phyloP scores from a whole-genome alignment of 2,888 invertebrate species.

The Arrhopalites spinosus region DNA sequence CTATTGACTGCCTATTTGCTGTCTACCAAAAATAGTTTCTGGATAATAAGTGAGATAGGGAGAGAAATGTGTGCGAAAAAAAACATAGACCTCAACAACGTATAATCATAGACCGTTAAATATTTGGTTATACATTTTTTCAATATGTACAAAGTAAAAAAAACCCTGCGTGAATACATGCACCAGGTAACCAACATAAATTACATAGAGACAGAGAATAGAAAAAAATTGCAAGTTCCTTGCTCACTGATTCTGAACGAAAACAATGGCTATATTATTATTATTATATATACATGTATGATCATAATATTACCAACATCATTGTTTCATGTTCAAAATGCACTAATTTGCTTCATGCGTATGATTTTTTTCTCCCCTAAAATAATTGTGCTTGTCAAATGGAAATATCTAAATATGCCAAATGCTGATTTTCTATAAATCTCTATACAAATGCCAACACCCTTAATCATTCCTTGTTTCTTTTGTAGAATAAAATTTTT shows the following conservation, averaged over 20 bases:
- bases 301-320: background rate
- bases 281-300: background rate
- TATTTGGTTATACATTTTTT: too few relatives aligned
- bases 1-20: too few relatives aligned
- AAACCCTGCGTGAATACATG: too few relatives aligned
- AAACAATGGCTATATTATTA: constrained; percentile 1
- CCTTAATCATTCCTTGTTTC: background rate
- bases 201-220: too few relatives aligned
- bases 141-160: too few relatives aligned
- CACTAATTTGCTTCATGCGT: constrained; percentile 1
- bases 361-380: background rate
- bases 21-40: too few relatives aligned
- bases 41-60: too few relatives aligned
- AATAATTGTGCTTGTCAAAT: background rate
- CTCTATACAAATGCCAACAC: background rate
- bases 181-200: too few relatives aligned
- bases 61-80: too few relatives aligned
- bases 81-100: too few relatives aligned
- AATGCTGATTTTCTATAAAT: background rate
- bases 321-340: background rate
- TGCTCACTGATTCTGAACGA: background rate
- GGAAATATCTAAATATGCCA: too few relatives aligned
- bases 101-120: too few relatives aligned
- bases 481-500: background rate
- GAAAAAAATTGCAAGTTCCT: background rate